Evolutionary conservation across 1,140 invertebrate species (phyloP).

Genomic region (Leptoteleia sp.): DNA sequence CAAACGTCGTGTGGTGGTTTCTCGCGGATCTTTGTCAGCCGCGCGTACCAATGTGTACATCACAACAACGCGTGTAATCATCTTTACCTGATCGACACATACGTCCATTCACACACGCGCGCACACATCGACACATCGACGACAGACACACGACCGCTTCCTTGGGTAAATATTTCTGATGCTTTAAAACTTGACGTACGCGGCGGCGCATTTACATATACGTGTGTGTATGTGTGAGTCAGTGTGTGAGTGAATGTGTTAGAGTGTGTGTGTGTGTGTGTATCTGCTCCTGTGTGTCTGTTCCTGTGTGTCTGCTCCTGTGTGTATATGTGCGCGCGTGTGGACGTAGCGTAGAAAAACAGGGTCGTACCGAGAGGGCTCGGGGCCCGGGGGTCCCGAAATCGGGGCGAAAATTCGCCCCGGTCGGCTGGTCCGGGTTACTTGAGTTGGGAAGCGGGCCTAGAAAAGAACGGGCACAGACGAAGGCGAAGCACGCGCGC

Average conservation of each 20-base stretch:
- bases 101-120: no score
- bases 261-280: neutral
- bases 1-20: no score
- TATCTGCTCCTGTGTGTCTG: no score
- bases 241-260: slow-evolving; percentile 9
- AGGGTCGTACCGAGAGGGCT: slow-evolving; percentile 24
- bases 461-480: neutral
- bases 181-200: no score
- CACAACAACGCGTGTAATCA: no score
- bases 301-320: no score
- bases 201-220: neutral
- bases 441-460: neutral
- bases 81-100: no score
- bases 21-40: no score
- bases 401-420: neutral
- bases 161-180: no score
- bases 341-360: neutral
- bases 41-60: no score
- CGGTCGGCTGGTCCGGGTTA: neutral
- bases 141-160: no score
- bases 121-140: no score
- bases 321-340: neutral
- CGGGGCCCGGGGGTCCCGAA: slow-evolving; percentile 3
- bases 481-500: slow-evolving; percentile 47
- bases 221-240: neutral